Evolutionary conservation across 2,113 vertebrate genomes (phyloP).

Genomic region (Scolopax mira): DNA sequence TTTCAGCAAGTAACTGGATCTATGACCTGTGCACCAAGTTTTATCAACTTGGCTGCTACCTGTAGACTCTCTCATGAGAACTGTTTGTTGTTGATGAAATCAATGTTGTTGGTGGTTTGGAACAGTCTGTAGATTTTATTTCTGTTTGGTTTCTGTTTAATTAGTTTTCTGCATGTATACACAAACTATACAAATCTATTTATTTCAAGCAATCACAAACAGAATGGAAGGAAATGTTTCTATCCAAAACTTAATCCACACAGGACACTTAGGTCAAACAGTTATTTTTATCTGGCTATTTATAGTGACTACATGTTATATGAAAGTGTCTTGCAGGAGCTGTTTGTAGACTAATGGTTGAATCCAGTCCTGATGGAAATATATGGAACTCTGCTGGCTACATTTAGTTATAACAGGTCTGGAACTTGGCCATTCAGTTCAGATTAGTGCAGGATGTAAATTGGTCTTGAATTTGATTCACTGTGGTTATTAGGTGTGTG

Average conservation of each 20-base stretch:
- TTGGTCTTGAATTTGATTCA: conserved; percentile 20
- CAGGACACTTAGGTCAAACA: background rate
- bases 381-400: background rate
- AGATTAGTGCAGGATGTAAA: background rate
- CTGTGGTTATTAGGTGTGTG: background rate
- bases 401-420: background rate
- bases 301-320: background rate
- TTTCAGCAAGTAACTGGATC: background rate
- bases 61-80: background rate
- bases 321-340: background rate
- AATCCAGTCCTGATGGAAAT: background rate
- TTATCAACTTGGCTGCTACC: background rate
- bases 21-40: background rate
- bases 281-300: conserved; percentile 14
- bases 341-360: background rate
- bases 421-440: background rate
- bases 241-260: background rate
- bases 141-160: conserved; percentile 14
- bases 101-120: background rate
- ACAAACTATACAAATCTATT: background rate
- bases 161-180: background rate
- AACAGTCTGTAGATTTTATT: conserved; percentile 3
- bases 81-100: background rate
- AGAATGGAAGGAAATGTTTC: conserved; percentile 17
- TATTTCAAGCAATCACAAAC: conserved; percentile 2